A percentile compares a stretch with the other conserved stretches of the same genome.
Evolutionary conservation across 1,140 invertebrate species (phyloP).

Genomic region (Oreohelix idahoensis): DNA sequence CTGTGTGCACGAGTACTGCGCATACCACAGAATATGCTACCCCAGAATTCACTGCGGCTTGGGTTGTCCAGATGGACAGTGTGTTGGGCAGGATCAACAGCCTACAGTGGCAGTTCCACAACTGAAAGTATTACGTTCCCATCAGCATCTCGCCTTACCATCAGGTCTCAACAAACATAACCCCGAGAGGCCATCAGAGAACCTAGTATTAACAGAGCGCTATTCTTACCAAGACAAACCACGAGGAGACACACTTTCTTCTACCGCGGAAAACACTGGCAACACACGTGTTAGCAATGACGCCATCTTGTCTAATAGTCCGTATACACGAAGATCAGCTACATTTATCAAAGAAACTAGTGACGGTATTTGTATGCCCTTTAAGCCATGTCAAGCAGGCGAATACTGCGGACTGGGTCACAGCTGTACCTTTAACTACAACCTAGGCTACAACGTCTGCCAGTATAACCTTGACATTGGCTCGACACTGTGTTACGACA

Average conservation of each 20-base stretch:
- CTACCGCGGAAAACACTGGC: no score
- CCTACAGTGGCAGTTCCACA: not conserved
- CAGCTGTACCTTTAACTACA: slow-evolving; percentile 60
- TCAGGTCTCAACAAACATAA: not conserved
- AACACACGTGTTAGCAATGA: no score
- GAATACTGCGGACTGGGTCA: slow-evolving; percentile 55
- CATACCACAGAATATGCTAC: slow-evolving; percentile 65
- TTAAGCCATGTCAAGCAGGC: slow-evolving; percentile 49
- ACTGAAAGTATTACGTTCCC: not conserved
- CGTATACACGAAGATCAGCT: not conserved
- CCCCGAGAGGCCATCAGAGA: not conserved
- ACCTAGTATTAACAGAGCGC: not conserved
- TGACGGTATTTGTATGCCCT: slow-evolving; percentile 63
- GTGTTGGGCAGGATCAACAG: slow-evolving; percentile 36
- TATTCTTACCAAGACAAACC: slow-evolving; percentile 1
- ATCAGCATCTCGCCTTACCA: not conserved
- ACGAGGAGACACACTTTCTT: not conserved
- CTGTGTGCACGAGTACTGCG: slow-evolving; percentile 67
- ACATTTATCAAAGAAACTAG: not conserved
- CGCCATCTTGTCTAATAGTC: no score
- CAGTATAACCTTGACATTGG: slow-evolving; percentile 69
- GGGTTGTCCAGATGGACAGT: slow-evolving; percentile 66
- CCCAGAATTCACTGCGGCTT: slow-evolving; percentile 63
- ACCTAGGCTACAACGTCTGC: slow-evolving; percentile 65
- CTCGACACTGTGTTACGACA: slow-evolving; percentile 78